Base-by-base conservation (phyloP, 2,113 vertebrate species). In the Anas platyrhynchos region DNA sequence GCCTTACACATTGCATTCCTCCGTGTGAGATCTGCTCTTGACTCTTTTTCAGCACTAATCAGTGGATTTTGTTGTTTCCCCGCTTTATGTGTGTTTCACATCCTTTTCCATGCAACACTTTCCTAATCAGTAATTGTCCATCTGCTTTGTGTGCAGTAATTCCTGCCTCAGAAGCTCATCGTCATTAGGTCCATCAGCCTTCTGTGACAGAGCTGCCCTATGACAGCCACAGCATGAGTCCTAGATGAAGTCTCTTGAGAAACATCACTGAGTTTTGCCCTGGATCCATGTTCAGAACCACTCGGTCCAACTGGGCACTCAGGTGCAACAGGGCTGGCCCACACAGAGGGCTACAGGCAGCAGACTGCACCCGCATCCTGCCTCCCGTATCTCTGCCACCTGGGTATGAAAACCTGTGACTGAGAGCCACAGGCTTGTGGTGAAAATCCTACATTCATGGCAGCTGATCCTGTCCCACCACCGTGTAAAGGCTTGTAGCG, bases 321-420 rank as follows among this genome's bases (percentile, higher is more conserved):
- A 0, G 44, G 7, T 48, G 52, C 23, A 62, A 18, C 6, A 9
- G 38, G 27, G 43, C 2, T 65, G 68, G 22, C 4, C n/a, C 34
- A 15, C 29, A 11, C 14, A 7, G 4, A 3, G 3, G 32, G 65
- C 65, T 32, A 14, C 1, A 32, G 43, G 46, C 62, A 59, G 27
- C 36, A 75, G 52, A 52, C 13, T 29, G 41, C 73, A 34, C 8
- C 31, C 58, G 20, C 21, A 2, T 75, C 52, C 62, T 55, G 66
- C 3, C 48, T 2, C 1, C 0, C 5, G 32, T 17, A 16, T 7
- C 36, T 66, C 89, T 75, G 82, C 31, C 3, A 17, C 58, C 14
- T 3, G 6, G 43, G 9, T n/a, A 7, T 13, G 36, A 36, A 31
- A 54, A 38, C 1, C 0, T 9, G n/a, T 27, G 72, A 11, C 55